These are phyloP conservation scores for Criorhina ranunculi DNA, from an alignment of 2,888 invertebrate species.

Conservation along the genomic window DNA sequence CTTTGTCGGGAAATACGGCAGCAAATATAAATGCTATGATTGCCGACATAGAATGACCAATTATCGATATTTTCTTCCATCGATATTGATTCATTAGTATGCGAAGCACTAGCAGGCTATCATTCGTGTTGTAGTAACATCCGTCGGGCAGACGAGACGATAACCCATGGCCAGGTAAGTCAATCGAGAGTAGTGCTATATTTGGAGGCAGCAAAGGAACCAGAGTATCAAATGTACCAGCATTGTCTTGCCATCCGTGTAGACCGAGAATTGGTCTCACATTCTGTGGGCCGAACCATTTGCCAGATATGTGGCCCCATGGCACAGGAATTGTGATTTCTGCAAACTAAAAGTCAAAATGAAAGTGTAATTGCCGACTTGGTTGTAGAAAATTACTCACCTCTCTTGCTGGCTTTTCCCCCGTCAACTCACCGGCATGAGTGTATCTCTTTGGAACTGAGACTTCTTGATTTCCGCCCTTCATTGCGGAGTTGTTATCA, in stretches of 20 bases:
- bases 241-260: conserved; percentile 93
- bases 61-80: conserved; percentile 89
- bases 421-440: conserved; percentile 82
- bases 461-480: conserved; percentile 4
- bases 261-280: conserved; percentile 88
- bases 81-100: conserved; percentile 88
- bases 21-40: conserved; percentile 88
- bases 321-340: conserved; percentile 89
- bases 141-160: conserved; percentile 89
- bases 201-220: conserved; percentile 86
- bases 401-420: conserved; percentile 80
- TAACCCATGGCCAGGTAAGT: conserved; percentile 90
- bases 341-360: conserved; percentile 83
- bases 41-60: conserved; percentile 90
- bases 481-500: conserved; percentile 14
- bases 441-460: conserved; percentile 79
- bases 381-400: conserved; percentile 77
- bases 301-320: conserved; percentile 89
- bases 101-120: conserved; percentile 85
- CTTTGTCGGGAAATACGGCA: conserved; percentile 85
- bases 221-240: conserved; percentile 90
- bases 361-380: neutral
- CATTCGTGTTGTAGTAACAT: conserved; percentile 83
- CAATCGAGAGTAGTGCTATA: conserved; percentile 87
- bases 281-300: conserved; percentile 89